These are phyloP conservation scores for Hyles vespertilio DNA, from an alignment of 1,140 invertebrate species.

Conservation along the genomic window DNA sequence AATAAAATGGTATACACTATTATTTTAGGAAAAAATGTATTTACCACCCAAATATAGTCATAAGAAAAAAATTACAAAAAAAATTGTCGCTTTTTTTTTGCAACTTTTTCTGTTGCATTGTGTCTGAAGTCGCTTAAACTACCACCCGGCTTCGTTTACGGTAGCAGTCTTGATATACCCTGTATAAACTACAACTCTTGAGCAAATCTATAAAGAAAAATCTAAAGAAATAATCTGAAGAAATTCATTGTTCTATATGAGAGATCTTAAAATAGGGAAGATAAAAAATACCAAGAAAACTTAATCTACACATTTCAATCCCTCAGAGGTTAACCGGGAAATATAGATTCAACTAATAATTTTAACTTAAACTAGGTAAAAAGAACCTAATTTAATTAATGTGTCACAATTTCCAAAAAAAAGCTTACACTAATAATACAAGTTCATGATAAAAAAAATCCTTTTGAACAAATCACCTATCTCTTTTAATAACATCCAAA, in stretches of 20 bases:
- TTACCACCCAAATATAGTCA: too few species aligned
- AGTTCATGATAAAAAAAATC: background rate
- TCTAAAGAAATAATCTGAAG: slow-evolving; percentile 19
- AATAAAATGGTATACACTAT: too few species aligned
- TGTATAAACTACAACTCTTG: slow-evolving; percentile 48
- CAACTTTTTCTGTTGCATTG: too few species aligned
- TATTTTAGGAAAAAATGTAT: too few species aligned
- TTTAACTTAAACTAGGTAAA: background rate
- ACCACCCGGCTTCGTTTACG: too few species aligned
- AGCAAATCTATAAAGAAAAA: slow-evolving; percentile 37
- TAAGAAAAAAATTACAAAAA: too few species aligned
- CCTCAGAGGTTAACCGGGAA: background rate
- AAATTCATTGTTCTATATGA: slow-evolving; percentile 49
- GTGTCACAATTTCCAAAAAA: background rate
- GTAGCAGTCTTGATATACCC: too few species aligned
- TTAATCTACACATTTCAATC: background rate
- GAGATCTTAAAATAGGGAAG: slow-evolving; percentile 28
- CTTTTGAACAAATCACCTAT: too few species aligned
- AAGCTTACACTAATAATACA: slow-evolving; percentile 7
- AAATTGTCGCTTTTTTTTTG: too few species aligned
- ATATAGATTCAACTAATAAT: background rate
- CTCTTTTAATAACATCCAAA: too few species aligned
- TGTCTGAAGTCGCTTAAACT: too few species aligned
- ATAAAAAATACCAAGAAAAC: slow-evolving; percentile 4
- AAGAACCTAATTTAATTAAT: background rate